Base-by-base conservation (phyloP, 2,888 invertebrate species). In the Margaritifera margaritifera region DNA sequence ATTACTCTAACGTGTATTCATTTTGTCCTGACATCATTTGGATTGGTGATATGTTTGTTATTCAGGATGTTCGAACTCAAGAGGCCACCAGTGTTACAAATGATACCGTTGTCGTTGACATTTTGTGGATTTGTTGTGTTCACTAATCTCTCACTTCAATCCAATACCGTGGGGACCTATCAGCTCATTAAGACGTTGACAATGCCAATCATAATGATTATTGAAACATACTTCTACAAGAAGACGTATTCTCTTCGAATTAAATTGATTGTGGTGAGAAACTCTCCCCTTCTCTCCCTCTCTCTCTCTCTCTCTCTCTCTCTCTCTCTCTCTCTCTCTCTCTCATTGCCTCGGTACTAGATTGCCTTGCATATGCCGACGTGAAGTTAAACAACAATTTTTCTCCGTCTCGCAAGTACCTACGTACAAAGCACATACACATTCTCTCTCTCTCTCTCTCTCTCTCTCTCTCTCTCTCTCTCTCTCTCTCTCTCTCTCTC, bases 41-140 rank as follows among this genome's bases (percentile, higher is more conserved):
- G 92, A 25, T 84, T 92, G 60, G 84, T 90, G 65, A 80, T 92
- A 51, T 92, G 92, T 78, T 90, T 91, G 77, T 88, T 84, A 64
- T 78, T 90, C 0, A 89, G 91, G 70, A 82, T 92, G 18, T 92
- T 92, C 82, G 88, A 90, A 72, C 88, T 91, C 18, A 92, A 92
- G 82, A 77, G 87, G 63, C 86, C 92, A 6, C 91, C 91, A 8
- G 72, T 92, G 11, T 79, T 85, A 57, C 90, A 91, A 42, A 91
- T 92, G 89, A 57, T 92, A 5, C 89, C 91, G 0, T 89, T 92
- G 56, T 91, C 92, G 0, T 74, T 91, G 68, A 89, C 91, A n/a
- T 92, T 92, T 78, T 92, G 92, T 80, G 92, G 92, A 20, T 92
- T 92, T 82, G 92, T 92, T 22, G 92, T 92, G 4, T 88, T 92